phyloP scores from a whole-genome alignment of 2,113 vertebrate genomes.

The Phalacrocorax brasilianus region DNA sequence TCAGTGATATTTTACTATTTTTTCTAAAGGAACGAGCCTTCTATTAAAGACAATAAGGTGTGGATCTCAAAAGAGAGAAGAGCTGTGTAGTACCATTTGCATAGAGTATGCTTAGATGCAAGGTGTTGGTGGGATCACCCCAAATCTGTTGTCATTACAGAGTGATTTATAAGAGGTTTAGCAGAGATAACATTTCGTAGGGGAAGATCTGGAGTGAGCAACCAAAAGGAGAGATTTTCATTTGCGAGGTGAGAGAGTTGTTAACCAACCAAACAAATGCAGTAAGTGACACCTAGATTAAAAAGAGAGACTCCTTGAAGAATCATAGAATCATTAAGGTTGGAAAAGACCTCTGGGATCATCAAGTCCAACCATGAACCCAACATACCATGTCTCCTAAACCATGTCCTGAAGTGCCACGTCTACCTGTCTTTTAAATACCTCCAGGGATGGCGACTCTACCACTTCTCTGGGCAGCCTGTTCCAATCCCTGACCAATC shows the following conservation, averaged over 20 bases:
- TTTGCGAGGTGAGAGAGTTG: not conserved
- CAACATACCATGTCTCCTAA: no score
- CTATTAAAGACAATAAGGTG: not conserved
- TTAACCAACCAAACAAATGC: not conserved
- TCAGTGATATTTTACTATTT: not conserved
- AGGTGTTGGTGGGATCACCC: not conserved
- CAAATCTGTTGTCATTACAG: not conserved
- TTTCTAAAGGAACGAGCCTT: not conserved
- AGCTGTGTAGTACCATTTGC: accelerated
- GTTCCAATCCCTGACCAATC: no score
- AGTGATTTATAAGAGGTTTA: not conserved
- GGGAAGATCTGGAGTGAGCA: not conserved
- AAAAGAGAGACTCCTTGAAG: not conserved
- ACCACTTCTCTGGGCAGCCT: no score
- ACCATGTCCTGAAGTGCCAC: no score
- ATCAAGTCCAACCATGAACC: no score
- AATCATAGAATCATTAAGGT: not conserved
- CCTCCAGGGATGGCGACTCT: no score
- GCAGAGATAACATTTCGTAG: not conserved
- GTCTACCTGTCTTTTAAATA: no score
- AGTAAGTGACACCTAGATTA: not conserved
- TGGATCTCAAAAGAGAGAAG: not conserved
- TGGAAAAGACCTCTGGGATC: no score
- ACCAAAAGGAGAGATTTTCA: not conserved
- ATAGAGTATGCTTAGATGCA: not conserved